A percentile compares a stretch with the other conserved stretches of the same genome.
These are phyloP conservation scores for Streptopelia turtur DNA, from an alignment of 2,797 vertebrate species.

Conservation along the genomic window DNA sequence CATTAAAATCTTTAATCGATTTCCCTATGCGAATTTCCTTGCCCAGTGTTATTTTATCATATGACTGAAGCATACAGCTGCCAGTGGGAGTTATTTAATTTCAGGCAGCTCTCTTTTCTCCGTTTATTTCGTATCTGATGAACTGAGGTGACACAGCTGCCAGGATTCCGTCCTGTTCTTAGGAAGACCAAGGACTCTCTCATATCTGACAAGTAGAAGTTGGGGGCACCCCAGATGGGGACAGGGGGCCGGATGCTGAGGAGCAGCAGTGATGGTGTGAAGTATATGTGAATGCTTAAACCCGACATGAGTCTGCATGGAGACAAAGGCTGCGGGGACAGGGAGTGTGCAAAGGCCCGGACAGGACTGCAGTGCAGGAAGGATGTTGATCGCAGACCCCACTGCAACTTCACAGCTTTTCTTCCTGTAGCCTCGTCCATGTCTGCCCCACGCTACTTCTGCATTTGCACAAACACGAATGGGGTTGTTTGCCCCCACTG, in stretches of 20 bases:
- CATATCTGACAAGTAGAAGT: not conserved
- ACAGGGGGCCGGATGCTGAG: not conserved
- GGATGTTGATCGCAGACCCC: not conserved
- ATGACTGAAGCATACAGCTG: not conserved
- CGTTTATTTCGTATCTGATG: not conserved
- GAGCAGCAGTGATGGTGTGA: not conserved
- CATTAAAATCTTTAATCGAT: not conserved
- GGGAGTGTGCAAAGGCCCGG: not conserved
- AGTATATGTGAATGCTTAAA: not conserved
- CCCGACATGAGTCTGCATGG: not conserved
- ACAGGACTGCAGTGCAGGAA: not conserved
- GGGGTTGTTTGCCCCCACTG: not conserved
- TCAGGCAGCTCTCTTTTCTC: slow-evolving; percentile 1
- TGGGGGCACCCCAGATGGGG: not conserved
- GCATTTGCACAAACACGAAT: not conserved
- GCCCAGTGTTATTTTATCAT: not conserved
- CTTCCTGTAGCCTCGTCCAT: not conserved
- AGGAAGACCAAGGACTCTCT: not conserved
- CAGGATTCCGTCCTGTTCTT: not conserved
- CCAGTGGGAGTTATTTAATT: not conserved
- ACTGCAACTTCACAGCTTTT: not conserved
- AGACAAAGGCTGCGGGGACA: not conserved
- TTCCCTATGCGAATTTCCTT: not conserved
- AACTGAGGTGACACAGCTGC: not conserved
- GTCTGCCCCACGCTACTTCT: not conserved